A percentile compares a stretch with the other conserved stretches of the same genome.
phyloP scores from a whole-genome alignment of 2,888 invertebrate genomes.

The Caenorhabditis imperialis region DNA sequence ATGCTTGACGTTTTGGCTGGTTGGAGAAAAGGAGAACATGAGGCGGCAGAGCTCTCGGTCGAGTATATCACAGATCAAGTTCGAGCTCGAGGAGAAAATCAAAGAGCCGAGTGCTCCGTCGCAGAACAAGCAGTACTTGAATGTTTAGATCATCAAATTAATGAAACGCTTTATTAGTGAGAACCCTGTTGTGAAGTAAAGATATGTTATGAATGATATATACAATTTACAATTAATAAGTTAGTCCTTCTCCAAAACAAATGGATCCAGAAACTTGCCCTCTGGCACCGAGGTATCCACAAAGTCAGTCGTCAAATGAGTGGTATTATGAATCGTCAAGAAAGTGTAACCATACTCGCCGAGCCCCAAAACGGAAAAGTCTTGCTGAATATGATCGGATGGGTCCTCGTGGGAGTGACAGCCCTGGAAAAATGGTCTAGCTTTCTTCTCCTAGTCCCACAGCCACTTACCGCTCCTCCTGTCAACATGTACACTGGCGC shows the following conservation, averaged over 20 bases:
- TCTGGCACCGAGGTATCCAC: slow-evolving; percentile 35
- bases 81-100: slow-evolving; percentile 20
- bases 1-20: slow-evolving; percentile 60
- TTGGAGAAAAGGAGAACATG: slow-evolving; percentile 45
- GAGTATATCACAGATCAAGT: slow-evolving; percentile 48
- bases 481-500: slow-evolving; percentile 60
- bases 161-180: too few species aligned
- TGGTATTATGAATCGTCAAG: slow-evolving; percentile 41
- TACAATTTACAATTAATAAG: neutral
- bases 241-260: slow-evolving; percentile 33
- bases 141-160: slow-evolving; percentile 13
- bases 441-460: neutral
- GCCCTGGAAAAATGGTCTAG: slow-evolving; percentile 27
- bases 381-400: slow-evolving; percentile 32
- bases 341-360: slow-evolving; percentile 57
- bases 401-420: slow-evolving; percentile 46
- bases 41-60: slow-evolving; percentile 26
- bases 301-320: slow-evolving; percentile 50
- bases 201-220: neutral
- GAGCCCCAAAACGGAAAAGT: slow-evolving; percentile 32
- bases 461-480: slow-evolving; percentile 59
- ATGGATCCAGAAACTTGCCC: slow-evolving; percentile 34
- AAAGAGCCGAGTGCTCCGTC: neutral
- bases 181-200: neutral
- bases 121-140: slow-evolving; percentile 15